Evolutionary conservation across 2,888 invertebrate genomes (phyloP).

Genomic region (Thymelicus sylvestris): DNA sequence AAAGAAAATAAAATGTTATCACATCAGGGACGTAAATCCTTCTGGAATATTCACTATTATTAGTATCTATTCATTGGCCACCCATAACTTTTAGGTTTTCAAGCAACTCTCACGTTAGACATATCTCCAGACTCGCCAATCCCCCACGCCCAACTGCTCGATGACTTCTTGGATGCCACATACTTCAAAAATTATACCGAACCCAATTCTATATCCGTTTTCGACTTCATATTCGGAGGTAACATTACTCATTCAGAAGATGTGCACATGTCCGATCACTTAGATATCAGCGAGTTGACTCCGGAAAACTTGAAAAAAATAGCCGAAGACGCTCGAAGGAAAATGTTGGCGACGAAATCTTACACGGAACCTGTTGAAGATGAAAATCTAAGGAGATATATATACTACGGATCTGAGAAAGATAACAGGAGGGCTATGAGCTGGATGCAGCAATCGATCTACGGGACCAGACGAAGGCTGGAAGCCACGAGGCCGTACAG

Average conservation of each 20-base stretch:
- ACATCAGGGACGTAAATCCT: too few species aligned
- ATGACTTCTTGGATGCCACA: not conserved
- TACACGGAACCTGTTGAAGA: not conserved
- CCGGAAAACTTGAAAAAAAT: slow-evolving; percentile 42
- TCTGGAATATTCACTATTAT: too few species aligned
- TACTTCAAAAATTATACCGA: slow-evolving; percentile 32
- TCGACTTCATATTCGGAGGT: slow-evolving; percentile 41
- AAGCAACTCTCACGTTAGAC: slow-evolving; percentile 37
- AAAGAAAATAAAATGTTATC: too few species aligned
- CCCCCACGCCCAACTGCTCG: slow-evolving; percentile 14
- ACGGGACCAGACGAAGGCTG: slow-evolving; percentile 49
- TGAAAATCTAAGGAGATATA: too few species aligned
- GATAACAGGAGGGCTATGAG: slow-evolving; percentile 32
- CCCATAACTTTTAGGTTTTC: slow-evolving; percentile 21
- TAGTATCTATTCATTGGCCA: too few species aligned
- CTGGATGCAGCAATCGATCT: slow-evolving; percentile 55
- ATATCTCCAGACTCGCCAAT: slow-evolving; percentile 30
- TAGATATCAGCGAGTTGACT: slow-evolving; percentile 45
- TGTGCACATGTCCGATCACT: slow-evolving; percentile 28
- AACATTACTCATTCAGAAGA: not conserved
- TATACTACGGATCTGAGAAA: too few species aligned
- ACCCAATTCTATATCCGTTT: slow-evolving; percentile 28
- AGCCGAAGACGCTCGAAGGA: slow-evolving; percentile 39
- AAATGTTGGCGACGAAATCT: slow-evolving; percentile 9
- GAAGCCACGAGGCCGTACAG: slow-evolving; percentile 45